phyloP scores from a whole-genome alignment of 2,888 invertebrate genomes.

The Lasioglossum marginatum region DNA sequence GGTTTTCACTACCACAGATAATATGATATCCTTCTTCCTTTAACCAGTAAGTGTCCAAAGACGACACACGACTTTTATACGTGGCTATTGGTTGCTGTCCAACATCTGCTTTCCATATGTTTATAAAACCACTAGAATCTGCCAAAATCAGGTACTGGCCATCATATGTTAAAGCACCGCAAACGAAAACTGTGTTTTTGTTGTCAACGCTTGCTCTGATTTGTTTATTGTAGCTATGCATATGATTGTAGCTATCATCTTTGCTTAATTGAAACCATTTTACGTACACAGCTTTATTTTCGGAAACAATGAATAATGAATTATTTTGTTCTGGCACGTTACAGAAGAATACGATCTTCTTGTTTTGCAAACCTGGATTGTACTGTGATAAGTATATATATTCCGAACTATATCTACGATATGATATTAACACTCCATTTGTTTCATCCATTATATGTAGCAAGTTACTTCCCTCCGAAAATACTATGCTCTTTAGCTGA shows the following conservation, averaged over 20 bases:
- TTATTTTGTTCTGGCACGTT: constrained; percentile 69
- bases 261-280: constrained; percentile 70
- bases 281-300: constrained; percentile 73
- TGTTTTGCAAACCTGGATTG: constrained; percentile 69
- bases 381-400: constrained; percentile 74
- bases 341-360: constrained; percentile 75
- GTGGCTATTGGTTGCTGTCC: constrained; percentile 73
- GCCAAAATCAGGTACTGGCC: constrained; percentile 84
- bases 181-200: constrained; percentile 74
- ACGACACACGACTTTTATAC: constrained; percentile 78
- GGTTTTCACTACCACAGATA: constrained; percentile 79
- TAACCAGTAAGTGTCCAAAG: constrained; percentile 80
- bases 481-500: constrained; percentile 55
- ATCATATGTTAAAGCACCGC: constrained; percentile 84
- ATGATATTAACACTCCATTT: constrained; percentile 74
- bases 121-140: constrained; percentile 83
- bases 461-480: constrained; percentile 62
- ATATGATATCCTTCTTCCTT: constrained; percentile 71
- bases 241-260: constrained; percentile 65
- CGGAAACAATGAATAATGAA: constrained; percentile 79
- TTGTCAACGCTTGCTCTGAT: constrained; percentile 69
- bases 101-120: constrained; percentile 81
- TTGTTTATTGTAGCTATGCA: constrained; percentile 73
- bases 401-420: constrained; percentile 46
- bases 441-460: constrained; percentile 77